Base-by-base conservation (phyloP, 2,888 invertebrate genomes). In the Kryphioiulus occultus region DNA sequence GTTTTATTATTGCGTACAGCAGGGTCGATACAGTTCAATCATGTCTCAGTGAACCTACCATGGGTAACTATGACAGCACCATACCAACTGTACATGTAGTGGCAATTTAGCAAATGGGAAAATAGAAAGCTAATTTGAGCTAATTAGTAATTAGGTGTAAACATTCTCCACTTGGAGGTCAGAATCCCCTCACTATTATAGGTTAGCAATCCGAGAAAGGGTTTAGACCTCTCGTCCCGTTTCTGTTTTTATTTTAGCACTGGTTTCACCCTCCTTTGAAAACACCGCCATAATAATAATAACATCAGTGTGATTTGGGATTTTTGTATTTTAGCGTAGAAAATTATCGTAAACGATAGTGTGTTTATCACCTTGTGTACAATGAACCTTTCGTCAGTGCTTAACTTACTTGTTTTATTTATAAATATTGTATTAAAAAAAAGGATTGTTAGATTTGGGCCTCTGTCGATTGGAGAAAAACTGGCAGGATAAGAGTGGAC, bases 141-240 rank as follows among this genome's bases (percentile, higher is more conserved):
- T 78, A 78, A 78, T 78, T 78, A 15, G 78, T 30, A 78, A 78
- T 78, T 15, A 78, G 78, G 78, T 78, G 78, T 78, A 78, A 78
- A 78, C 0, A 15, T 30, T 78, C n/a, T 30, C 30, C 78, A 1
- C 30, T 78, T 78, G 26, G 78, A 78, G 78, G 78, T 30, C 78
- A 78, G n/a, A 4, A n/a, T 4, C 26, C 68, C 26, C 68, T 26
- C 35, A 78, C 78, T 30, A 78, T 78, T 78, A 78, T 78, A 78
- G 78, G 78, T 78, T 78, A 78, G 30, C 78, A 78, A 78, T 30
- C 78, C 30, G 78, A 78, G 78, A 78, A 78, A 78, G 78, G 78
- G 30, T 78, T 78, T 78, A 78, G 78, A 78, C 78, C 78, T 78
- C 78, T 30, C 26, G 68, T 68, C 26, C 68, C n/a, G n/a, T n/a